Percentiles rank a stretch among this genome's conserved stretches.
phyloP scores from a whole-genome alignment of 2,888 invertebrate genomes.

The Spicauda simplicius region DNA sequence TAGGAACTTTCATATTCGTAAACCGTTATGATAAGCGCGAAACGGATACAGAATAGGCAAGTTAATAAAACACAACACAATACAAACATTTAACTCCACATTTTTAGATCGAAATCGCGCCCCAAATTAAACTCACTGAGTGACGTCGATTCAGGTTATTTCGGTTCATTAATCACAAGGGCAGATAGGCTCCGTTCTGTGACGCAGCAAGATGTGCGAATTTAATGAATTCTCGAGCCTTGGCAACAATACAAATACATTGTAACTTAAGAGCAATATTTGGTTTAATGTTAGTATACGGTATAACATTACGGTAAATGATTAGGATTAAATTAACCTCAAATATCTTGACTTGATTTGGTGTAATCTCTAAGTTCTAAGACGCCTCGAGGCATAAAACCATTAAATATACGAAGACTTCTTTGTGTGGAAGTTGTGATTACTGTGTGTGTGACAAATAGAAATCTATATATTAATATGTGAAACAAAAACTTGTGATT shows the following conservation, averaged over 20 bases:
- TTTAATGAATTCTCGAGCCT: conserved; percentile 6
- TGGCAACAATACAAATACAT: conserved; percentile 6
- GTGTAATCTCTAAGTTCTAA: no score
- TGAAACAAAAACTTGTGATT: no score
- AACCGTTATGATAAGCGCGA: no score
- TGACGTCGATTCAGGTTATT: conserved; percentile 6
- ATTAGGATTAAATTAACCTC: background rate
- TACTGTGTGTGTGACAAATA: no score
- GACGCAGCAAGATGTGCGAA: conserved; percentile 2
- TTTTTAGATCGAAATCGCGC: background rate
- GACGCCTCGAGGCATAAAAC: no score
- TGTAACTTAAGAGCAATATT: conserved; percentile 4
- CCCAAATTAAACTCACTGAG: conserved; percentile 6
- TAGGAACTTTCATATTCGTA: no score
- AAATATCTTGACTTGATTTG: background rate
- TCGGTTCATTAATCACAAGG: conserved; percentile 6
- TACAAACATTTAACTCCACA: background rate
- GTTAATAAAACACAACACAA: background rate
- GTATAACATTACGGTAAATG: no score
- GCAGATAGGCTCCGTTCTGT: background rate
- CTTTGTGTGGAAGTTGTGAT: no score
- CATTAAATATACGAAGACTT: no score
- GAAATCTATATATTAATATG: no score
- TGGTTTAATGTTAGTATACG: background rate
- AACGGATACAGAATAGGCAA: no score